These are phyloP conservation scores for Xestia sexstrigata DNA, from an alignment of 2,888 invertebrate species.

Conservation along the genomic window DNA sequence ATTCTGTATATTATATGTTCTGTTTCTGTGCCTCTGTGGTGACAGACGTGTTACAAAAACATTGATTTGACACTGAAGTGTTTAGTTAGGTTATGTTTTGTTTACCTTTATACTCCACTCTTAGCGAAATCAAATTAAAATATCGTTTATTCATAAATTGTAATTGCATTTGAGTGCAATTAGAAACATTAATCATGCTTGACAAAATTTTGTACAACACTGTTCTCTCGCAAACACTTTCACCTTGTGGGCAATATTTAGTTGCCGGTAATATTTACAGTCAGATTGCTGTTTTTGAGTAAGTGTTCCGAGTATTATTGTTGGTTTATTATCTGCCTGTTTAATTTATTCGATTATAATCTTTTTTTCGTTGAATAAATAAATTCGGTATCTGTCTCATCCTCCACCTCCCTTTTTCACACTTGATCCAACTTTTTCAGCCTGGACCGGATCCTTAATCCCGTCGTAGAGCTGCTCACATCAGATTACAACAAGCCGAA, in stretches of 20 bases:
- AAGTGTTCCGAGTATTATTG: slow-evolving; percentile 78
- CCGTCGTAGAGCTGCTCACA: slow-evolving; percentile 89
- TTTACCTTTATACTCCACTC: slow-evolving; percentile 28
- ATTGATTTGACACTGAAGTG: slow-evolving; percentile 3
- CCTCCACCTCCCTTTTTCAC: not conserved
- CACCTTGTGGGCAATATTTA: slow-evolving; percentile 95
- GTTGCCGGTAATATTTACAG: slow-evolving; percentile 96
- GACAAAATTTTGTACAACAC: slow-evolving; percentile 94
- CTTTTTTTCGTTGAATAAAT: too few relatives aligned
- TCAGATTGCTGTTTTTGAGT: slow-evolving; percentile 95
- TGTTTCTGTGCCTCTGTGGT: not conserved
- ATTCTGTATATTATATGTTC: not conserved
- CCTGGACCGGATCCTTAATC: slow-evolving; percentile 91
- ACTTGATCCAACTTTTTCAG: slow-evolving; percentile 81
- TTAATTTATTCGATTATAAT: too few relatives aligned
- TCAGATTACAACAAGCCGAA: slow-evolving; percentile 91
- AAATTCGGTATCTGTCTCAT: not conserved
- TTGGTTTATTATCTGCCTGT: not conserved
- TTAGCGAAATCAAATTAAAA: not conserved
- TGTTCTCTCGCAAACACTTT: slow-evolving; percentile 95
- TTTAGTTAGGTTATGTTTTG: slow-evolving; percentile 59
- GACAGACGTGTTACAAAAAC: not conserved
- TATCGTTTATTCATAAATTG: not conserved
- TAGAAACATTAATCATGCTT: slow-evolving; percentile 75
- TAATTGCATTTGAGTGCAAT: not conserved